Base-by-base conservation (phyloP, 2,113 vertebrate genomes). In the Butorides virescens region DNA sequence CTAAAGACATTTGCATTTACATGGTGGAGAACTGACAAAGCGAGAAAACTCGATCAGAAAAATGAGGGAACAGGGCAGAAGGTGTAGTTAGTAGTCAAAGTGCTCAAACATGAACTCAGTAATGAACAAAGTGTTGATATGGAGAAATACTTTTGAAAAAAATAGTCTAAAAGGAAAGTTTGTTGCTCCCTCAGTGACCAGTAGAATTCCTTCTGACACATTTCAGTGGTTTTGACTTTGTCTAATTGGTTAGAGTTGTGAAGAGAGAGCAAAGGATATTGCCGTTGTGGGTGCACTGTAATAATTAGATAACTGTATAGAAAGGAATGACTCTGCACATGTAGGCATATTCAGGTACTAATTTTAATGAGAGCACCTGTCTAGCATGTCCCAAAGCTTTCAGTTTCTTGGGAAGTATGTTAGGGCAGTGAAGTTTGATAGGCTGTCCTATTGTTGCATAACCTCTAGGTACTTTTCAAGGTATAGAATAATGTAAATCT, bases 61-160 rank as follows among this genome's bases (percentile, higher is more conserved):
- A 74, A 74, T 15, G 30, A 58, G 7, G 29, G 30, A 68, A 21
- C 7, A 9, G 37, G 21, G 13, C 42, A 29, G 36, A 62, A 53
- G 11, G 37, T 13, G 7, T 15, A 21, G 26, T 15, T 61, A 4
- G 17, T 50, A 32, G 30, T 34, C 13, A 9, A 36, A 83, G 34
- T 65, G 39, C 50, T 84, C 34, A 74, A 10, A 56, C 0, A 0
- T 20, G 5, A 68, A 23, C 9, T 61, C 0, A 0, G 15, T 70
- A 46, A 59, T 61, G 18, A 65, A n/a, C 7, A 0, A 22, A 4
- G 42, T 23, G 7, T 34, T 93, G 44, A 49, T 18, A 27, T 4
- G 13, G 46, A 81, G 65, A 53, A 81, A 49, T 20, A 62, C 7
- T 44, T 39, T 26, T 49, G 10, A 55, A 21, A 34, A n/a, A n/a